Evolutionary conservation across 2,888 invertebrate species (phyloP), one percentile per base, ranked within the genome.

Genomic region (Tanytarsus gracilentus): DNA sequence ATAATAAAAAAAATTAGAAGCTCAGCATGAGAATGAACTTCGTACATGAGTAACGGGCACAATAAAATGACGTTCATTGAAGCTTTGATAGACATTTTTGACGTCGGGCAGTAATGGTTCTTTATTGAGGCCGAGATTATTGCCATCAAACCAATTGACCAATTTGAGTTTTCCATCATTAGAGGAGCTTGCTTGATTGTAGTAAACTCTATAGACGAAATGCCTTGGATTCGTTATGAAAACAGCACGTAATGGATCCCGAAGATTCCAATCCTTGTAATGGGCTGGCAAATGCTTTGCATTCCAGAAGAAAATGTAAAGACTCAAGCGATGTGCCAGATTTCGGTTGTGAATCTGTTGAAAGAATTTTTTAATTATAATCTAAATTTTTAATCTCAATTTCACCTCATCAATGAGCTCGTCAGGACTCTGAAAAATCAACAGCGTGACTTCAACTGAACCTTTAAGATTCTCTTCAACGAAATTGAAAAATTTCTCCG

Each of bases 31-130:
- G 6, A 26, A 21, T 26, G 29, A 29, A 68, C 78, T 76, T n/a
- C n/a, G n/a, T 71, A 86, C 86, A 69, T 87, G 85, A 64, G 86
- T 76, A 1, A 87, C 86, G 1, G 87, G 87, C 1, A 87, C 80
- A 39, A 78, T 73, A 63, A 87, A 83, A 1, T 79, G 69, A 63
- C 84, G 76, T 25, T 81, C 80, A 44, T 78, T 75, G 66, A 87
- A 85, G 71, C 86, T 78, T 16, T 77, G 74, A 69, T 83, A 87
- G 26, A 85, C 80, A 23, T 77, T 77, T 36, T 76, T 75, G 1
- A 81, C 74, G 1, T 77, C 73, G 0, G 86, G 85, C 40, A 87
- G 70, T 0, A 85, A 76, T 0, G 86, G 86, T 0, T 80, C 80
- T 11, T 86, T 71, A 0, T 81, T 79, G 9, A 86, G 71, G 0